Evolutionary conservation across 2,888 invertebrate genomes (phyloP).

Genomic region (Dorcus parallelipipedus): DNA sequence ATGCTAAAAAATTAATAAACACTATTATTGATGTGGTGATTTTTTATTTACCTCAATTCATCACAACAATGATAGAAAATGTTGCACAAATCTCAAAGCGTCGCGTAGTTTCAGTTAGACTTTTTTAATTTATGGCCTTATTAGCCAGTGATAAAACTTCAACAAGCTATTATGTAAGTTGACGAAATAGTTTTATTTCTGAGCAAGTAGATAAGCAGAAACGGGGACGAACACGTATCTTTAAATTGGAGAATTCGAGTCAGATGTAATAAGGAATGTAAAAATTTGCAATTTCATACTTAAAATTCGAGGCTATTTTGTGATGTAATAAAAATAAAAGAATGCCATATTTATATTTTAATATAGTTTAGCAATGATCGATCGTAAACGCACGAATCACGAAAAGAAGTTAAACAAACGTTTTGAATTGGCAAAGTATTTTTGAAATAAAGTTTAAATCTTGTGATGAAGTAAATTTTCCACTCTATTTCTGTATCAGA

Average conservation of each 20-base stretch:
- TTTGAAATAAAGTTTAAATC: conserved; percentile 4
- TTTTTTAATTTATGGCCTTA: neutral
- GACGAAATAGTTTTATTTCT: conserved; percentile 7
- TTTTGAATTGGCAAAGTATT: conserved; percentile 11
- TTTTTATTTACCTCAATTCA: conserved; percentile 12
- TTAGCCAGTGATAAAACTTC: neutral
- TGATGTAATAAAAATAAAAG: neutral
- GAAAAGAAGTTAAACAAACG: conserved; percentile 4
- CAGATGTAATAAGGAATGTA: too few relatives aligned
- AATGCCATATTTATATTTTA: neutral
- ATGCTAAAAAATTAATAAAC: conserved; percentile 9
- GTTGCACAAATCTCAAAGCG: neutral
- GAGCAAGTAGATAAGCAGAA: neutral
- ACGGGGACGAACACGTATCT: neutral
- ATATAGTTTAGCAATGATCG: too few relatives aligned
- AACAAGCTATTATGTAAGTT: conserved; percentile 1
- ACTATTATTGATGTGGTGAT: conserved; percentile 22
- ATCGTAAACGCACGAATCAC: neutral
- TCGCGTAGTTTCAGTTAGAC: too few relatives aligned
- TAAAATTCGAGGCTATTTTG: too few relatives aligned
- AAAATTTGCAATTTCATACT: too few relatives aligned
- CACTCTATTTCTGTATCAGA: conserved; percentile 14
- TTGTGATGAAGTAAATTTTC: conserved; percentile 9
- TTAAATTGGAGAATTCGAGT: too few relatives aligned
- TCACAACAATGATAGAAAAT: conserved; percentile 13